Evolutionary conservation across 2,888 invertebrate genomes (phyloP).

Genomic region (Epinotia bilunana): DNA sequence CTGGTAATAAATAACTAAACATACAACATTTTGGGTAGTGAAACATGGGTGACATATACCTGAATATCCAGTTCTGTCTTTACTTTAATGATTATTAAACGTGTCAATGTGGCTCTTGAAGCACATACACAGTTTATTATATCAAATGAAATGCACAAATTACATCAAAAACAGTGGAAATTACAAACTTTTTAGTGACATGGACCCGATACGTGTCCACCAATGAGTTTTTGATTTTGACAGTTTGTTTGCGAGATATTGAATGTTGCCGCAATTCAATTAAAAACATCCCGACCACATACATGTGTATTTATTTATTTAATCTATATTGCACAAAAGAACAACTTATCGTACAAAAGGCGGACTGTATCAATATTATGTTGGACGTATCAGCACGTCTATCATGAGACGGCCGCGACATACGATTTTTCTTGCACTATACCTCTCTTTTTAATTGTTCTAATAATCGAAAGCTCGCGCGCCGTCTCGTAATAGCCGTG

Average conservation of each 20-base stretch:
- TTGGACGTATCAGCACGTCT: too few species aligned
- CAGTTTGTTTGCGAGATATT: not conserved
- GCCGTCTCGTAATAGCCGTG: too few species aligned
- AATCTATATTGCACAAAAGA: too few species aligned
- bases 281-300: not conserved
- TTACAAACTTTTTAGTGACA: conserved; percentile 36
- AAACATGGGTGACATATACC: conserved; percentile 25
- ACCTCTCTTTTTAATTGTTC: too few species aligned
- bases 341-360: too few species aligned
- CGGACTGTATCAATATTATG: too few species aligned
- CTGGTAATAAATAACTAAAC: conserved; percentile 3
- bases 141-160: not conserved
- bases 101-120: not conserved
- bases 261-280: conserved; percentile 3
- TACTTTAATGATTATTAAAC: not conserved
- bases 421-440: too few species aligned
- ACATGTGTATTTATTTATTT: too few species aligned
- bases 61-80: not conserved
- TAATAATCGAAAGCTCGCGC: too few species aligned
- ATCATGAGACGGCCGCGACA: too few species aligned
- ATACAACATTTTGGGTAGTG: not conserved
- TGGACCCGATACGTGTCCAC: conserved; percentile 43
- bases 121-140: not conserved
- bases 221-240: conserved; percentile 38
- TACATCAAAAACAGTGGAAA: conserved; percentile 16